Percentiles rank a stretch among this genome's conserved stretches.
Evolutionary conservation across 2,888 invertebrate genomes (phyloP).

Genomic region (Drosophila mimica): DNA sequence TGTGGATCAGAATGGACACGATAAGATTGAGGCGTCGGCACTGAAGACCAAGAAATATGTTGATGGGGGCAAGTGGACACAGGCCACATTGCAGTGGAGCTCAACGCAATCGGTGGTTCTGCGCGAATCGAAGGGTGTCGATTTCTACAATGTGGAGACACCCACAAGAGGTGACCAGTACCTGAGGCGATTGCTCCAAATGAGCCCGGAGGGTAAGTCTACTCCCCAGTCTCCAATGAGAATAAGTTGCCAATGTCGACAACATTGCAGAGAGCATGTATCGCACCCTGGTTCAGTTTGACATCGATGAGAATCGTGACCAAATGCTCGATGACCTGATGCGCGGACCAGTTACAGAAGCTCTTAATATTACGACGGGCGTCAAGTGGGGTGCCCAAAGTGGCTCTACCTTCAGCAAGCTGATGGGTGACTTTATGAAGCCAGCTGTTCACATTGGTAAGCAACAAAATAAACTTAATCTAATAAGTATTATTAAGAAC

Average conservation of each 20-base stretch:
- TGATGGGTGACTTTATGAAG: conserved; percentile 91
- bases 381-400: conserved; percentile 89
- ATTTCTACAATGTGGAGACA: conserved; percentile 92
- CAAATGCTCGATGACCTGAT: conserved; percentile 87
- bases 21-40: conserved; percentile 87
- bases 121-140: conserved; percentile 88
- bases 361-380: conserved; percentile 88
- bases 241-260: neutral
- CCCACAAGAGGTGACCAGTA: conserved; percentile 73
- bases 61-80: conserved; percentile 86
- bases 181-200: conserved; percentile 32
- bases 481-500: neutral
- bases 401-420: conserved; percentile 87
- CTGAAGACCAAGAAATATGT: conserved; percentile 87
- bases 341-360: conserved; percentile 89
- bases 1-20: conserved; percentile 89
- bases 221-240: neutral
- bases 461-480: neutral
- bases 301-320: conserved; percentile 81
- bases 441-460: conserved; percentile 90
- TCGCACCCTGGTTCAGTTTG: conserved; percentile 78
- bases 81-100: conserved; percentile 89
- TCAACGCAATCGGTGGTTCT: conserved; percentile 88
- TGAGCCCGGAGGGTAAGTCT: conserved; percentile 52
- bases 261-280: conserved; percentile 77